These are phyloP conservation scores for Agriopis leucophaearia DNA, from an alignment of 2,888 invertebrate genomes.

Conservation along the genomic window DNA sequence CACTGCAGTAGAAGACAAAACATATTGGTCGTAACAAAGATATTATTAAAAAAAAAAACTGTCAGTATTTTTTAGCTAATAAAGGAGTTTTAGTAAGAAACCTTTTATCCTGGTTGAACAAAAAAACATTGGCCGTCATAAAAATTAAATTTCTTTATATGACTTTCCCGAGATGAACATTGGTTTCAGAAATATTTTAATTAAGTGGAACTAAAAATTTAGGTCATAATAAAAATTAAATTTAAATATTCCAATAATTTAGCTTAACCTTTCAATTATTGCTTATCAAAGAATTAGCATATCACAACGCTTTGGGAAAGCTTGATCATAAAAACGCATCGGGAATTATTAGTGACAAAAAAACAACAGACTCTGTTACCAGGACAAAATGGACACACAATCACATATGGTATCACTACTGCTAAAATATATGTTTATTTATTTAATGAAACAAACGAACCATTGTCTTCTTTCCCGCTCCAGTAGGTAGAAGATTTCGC, in stretches of 20 bases:
- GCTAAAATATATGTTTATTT: constrained; percentile 39
- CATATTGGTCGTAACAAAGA: neutral
- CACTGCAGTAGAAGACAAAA: constrained; percentile 17
- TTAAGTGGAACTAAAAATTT: too few relatives aligned
- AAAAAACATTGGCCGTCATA: too few relatives aligned
- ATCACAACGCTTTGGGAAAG: neutral
- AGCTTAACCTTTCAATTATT: neutral
- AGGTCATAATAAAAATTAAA: too few relatives aligned
- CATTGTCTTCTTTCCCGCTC: constrained; percentile 83
- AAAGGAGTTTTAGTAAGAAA: neutral
- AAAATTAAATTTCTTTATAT: too few relatives aligned
- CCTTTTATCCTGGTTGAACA: neutral
- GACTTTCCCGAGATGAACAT: too few relatives aligned
- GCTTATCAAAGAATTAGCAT: neutral
- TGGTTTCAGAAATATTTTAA: too few relatives aligned
- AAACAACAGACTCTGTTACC: constrained; percentile 67
- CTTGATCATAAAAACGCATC: neutral
- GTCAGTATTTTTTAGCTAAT: neutral
- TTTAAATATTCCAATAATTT: too few relatives aligned
- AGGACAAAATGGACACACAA: constrained; percentile 75
- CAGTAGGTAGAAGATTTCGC: constrained; percentile 79
- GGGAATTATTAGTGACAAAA: constrained; percentile 34
- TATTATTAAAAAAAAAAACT: neutral
- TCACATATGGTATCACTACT: constrained; percentile 67
- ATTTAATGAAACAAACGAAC: constrained; percentile 67